Percentiles rank a stretch among this genome's conserved stretches.
phyloP scores from a whole-genome alignment of 64 coral and sea anemone genomes.

The Exaiptasia diaphana region DNA sequence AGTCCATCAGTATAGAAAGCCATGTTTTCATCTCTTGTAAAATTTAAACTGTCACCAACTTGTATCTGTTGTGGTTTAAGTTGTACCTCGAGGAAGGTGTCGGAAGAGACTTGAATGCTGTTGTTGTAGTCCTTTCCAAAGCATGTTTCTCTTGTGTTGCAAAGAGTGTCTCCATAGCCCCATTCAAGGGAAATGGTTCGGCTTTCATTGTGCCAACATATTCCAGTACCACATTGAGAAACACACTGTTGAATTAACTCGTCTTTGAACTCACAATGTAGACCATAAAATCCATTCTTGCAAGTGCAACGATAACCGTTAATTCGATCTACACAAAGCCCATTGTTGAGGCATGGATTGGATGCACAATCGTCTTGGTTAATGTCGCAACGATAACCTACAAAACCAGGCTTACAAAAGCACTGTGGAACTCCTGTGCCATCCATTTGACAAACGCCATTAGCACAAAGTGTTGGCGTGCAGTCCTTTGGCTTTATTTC shows the following conservation, averaged over 20 bases:
- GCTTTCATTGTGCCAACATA: slow-evolving; percentile 83
- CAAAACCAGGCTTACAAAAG: slow-evolving; percentile 76
- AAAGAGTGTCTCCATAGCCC: slow-evolving; percentile 88
- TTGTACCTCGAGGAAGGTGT: slow-evolving; percentile 83
- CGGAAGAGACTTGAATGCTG: slow-evolving; percentile 24
- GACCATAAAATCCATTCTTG: slow-evolving; percentile 58
- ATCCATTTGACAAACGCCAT: slow-evolving; percentile 64
- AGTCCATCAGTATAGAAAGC: slow-evolving; percentile 63
- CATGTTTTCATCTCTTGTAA: slow-evolving; percentile 78
- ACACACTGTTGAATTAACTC: slow-evolving; percentile 65
- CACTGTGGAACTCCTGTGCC: slow-evolving; percentile 44
- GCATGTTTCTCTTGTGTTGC: slow-evolving; percentile 79
- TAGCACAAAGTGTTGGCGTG: slow-evolving; percentile 51
- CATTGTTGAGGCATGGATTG: slow-evolving; percentile 76
- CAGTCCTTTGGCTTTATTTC: slow-evolving; percentile 60
- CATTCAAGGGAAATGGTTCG: slow-evolving; percentile 34
- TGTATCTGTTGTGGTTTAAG: slow-evolving; percentile 86
- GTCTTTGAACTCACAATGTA: slow-evolving; percentile 76
- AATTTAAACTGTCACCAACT: slow-evolving; percentile 83
- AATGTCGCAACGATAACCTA: slow-evolving; percentile 74
- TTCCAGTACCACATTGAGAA: slow-evolving; percentile 51
- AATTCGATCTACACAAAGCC: slow-evolving; percentile 80
- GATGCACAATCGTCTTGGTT: slow-evolving; percentile 83
- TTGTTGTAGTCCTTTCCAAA: slow-evolving; percentile 61
- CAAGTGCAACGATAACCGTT: slow-evolving; percentile 85